Percentiles rank a stretch among this genome's conserved stretches.
phyloP scores from a whole-genome alignment of 64 coral and sea anemone genomes.

The Montipora foliosa region DNA sequence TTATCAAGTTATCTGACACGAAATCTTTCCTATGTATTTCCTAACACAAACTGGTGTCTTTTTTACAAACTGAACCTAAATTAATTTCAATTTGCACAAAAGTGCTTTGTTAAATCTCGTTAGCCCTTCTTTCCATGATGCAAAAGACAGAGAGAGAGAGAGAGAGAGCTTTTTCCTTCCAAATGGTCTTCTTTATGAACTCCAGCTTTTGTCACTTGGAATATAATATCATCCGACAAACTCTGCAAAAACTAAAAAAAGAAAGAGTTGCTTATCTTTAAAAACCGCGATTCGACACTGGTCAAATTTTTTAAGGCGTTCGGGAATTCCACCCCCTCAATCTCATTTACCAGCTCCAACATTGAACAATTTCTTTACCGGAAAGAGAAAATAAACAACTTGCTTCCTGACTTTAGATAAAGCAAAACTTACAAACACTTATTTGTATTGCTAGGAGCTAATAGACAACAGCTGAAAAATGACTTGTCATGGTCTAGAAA shows the following conservation, averaged over 20 bases:
- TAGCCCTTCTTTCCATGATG: no score
- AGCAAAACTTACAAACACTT: not conserved
- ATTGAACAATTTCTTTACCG: conserved; percentile 32
- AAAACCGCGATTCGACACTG: not conserved
- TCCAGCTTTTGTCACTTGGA: not conserved
- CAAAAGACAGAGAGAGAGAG: no score
- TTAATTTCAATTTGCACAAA: not conserved
- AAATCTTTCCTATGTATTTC: conserved; percentile 24
- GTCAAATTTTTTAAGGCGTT: not conserved
- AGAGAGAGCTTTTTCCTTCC: no score
- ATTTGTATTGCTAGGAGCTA: not conserved
- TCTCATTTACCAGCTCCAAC: not conserved
- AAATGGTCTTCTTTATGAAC: not conserved
- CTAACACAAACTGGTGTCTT: not conserved
- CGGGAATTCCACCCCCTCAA: not conserved
- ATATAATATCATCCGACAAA: not conserved
- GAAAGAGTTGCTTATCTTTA: not conserved
- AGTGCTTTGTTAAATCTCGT: no score
- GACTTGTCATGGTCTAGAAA: not conserved
- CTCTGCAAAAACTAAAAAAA: not conserved
- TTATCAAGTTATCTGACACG: conserved; percentile 44
- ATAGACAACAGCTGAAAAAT: not conserved
- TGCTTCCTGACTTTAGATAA: conserved; percentile 52
- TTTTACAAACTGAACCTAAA: conserved; percentile 13
- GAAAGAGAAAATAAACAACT: conserved; percentile 49